A percentile compares a stretch with the other conserved stretches of the same genome.
phyloP scores from a whole-genome alignment of 37 sponge, comb jelly and placozoan genomes.

The Beroe forskalii region DNA sequence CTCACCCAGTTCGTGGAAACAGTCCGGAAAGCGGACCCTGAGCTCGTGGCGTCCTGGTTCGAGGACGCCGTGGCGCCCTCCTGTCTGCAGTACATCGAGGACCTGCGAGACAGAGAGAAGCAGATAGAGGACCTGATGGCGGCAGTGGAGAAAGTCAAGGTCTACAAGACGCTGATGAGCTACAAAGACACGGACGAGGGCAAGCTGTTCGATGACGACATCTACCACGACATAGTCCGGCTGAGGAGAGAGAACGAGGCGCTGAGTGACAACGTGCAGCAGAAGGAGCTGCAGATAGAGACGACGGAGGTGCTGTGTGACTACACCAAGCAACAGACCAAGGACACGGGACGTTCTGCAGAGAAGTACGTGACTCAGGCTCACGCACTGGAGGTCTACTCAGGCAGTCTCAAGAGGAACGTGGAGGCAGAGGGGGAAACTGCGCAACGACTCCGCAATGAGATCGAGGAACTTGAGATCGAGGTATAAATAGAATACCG shows the following conservation, averaged over 20 bases:
- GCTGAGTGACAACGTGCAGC: not conserved
- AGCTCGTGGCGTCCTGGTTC: constrained; percentile 13
- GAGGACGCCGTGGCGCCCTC: constrained; percentile 56
- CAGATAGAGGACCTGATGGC: constrained; percentile 36
- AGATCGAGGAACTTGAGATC: not conserved
- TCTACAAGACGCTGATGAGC: constrained; percentile 53
- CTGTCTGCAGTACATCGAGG: not conserved
- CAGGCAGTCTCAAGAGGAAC: not conserved
- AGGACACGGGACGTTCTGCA: not conserved
- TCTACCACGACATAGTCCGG: constrained; percentile 30
- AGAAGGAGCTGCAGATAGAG: constrained; percentile 29
- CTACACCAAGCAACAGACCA: not conserved
- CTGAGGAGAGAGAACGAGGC: constrained; percentile 28
- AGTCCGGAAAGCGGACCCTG: not conserved
- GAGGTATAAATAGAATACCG: no score
- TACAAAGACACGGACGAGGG: not conserved
- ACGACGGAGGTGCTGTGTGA: not conserved
- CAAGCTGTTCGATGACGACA: constrained; percentile 55
- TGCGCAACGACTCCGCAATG: not conserved
- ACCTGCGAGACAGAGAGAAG: not conserved
- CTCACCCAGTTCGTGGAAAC: constrained; percentile 26
- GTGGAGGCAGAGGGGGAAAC: constrained; percentile 30
- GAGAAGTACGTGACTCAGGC: constrained; percentile 18
- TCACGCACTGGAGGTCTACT: constrained; percentile 49
- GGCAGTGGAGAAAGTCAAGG: constrained; percentile 44